Conservation (phyloP, 1,140 invertebrate species). For the Meloidogyne floridensis region DNA sequence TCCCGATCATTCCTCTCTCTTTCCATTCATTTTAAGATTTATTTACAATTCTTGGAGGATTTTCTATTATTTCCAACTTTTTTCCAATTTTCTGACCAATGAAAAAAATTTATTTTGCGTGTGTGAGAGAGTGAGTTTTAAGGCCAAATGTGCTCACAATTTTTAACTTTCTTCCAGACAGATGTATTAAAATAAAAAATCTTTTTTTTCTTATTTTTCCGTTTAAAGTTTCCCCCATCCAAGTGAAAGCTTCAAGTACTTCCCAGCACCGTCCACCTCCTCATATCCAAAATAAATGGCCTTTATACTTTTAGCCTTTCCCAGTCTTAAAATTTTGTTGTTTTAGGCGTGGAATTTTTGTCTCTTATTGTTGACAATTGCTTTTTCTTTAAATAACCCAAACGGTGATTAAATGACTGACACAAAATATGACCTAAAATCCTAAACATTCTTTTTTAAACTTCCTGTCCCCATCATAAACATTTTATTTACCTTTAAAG, state of each 20-base stretch:
- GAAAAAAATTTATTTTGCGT: not conserved
- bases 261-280: not conserved
- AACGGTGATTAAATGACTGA: not conserved
- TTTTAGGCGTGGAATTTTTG: constrained; percentile 2
- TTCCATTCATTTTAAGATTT: not conserved
- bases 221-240: not conserved
- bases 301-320: not conserved
- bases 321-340: constrained; percentile 2
- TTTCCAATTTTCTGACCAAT: not conserved
- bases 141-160: not conserved
- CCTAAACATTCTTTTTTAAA: not conserved
- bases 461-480: not conserved
- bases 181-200: not conserved
- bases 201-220: not conserved
- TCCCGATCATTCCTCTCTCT: not conserved
- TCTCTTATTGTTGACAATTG: not conserved
- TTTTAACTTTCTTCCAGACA: not conserved
- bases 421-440: not conserved
- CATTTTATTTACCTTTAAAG: not conserved
- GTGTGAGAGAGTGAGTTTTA: not conserved
- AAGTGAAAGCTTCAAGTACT: not conserved
- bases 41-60: not conserved
- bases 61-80: not conserved
- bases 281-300: not conserved
- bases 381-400: not conserved